phyloP scores from a whole-genome alignment of 2,888 invertebrate species.

The Neoitamus cyanurus region DNA sequence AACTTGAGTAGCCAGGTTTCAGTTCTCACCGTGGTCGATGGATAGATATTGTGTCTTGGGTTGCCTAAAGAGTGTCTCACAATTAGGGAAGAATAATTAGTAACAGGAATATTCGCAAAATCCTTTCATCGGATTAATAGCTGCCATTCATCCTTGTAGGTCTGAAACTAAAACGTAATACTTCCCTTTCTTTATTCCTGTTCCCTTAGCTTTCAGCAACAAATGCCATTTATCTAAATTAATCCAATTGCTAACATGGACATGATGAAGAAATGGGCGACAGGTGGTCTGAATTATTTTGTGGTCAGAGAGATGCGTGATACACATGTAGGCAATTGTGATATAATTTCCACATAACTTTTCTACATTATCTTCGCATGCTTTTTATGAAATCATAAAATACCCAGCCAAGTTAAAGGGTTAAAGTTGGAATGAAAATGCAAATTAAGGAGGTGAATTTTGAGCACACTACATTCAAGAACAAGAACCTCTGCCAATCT shows the following conservation, averaged over 20 bases:
- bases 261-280: neutral
- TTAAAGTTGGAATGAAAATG: too few relatives aligned
- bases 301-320: neutral
- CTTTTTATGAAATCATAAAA: neutral
- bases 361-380: neutral
- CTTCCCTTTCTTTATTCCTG: neutral
- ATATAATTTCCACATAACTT: neutral
- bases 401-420: too few relatives aligned
- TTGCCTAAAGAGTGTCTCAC: too few relatives aligned
- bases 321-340: neutral
- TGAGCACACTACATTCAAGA: neutral
- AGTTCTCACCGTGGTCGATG: too few relatives aligned
- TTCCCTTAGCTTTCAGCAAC: neutral
- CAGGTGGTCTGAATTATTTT: neutral
- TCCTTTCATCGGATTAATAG: too few relatives aligned
- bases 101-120: too few relatives aligned
- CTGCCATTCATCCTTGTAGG: too few relatives aligned
- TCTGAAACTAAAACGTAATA: neutral
- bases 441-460: neutral
- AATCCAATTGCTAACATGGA: neutral
- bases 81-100: too few relatives aligned
- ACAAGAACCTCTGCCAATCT: too few relatives aligned
- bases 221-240: neutral
- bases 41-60: too few relatives aligned
- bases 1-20: too few relatives aligned